Evolutionary conservation across 2,888 invertebrate genomes (phyloP).

Genomic region (Andrena bucephala): DNA sequence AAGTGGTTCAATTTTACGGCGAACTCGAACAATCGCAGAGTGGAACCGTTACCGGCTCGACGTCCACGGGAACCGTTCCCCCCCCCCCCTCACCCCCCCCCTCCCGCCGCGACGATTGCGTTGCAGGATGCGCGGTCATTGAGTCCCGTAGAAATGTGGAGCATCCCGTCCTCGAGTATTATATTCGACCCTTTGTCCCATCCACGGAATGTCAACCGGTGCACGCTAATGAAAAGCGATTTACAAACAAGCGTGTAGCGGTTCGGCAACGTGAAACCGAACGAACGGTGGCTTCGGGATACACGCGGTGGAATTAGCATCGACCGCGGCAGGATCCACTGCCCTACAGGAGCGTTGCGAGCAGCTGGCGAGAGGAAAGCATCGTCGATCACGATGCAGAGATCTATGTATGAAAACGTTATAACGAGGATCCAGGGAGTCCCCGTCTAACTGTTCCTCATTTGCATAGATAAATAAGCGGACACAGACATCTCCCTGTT

Average conservation of each 20-base stretch:
- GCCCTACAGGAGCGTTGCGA: background rate
- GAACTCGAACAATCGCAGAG: too few species aligned
- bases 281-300: background rate
- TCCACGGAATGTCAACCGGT: constrained; percentile 25
- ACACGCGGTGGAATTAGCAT: constrained; percentile 15
- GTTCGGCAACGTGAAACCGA: constrained; percentile 2
- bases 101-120: background rate
- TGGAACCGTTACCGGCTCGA: too few species aligned
- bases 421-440: constrained; percentile 9
- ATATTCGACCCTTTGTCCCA: constrained; percentile 21
- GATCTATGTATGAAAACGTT: constrained; percentile 19
- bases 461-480: background rate
- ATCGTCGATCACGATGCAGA: background rate
- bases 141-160: background rate
- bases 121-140: background rate
- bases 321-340: constrained; percentile 10
- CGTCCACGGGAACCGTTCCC: background rate
- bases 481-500: background rate
- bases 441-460: background rate
- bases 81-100: too few species aligned
- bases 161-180: background rate
- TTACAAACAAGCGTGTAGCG: constrained; percentile 22
- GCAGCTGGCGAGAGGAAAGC: background rate
- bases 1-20: background rate
- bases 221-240: constrained; percentile 42